Evolutionary conservation across 2,797 vertebrate species (phyloP).

Genomic region (Falco naumanni): DNA sequence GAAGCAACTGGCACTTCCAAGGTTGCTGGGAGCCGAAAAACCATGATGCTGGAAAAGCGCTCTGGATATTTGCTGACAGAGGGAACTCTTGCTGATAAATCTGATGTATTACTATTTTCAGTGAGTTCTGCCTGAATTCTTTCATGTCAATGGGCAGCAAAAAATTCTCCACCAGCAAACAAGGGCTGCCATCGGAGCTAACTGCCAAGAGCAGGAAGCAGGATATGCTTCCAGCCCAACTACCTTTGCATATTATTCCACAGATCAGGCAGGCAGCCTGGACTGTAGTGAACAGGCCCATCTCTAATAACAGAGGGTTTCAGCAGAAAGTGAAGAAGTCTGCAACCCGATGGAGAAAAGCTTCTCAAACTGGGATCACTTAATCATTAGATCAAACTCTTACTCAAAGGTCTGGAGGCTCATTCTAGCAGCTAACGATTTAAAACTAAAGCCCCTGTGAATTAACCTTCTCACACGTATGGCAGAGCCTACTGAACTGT

Average conservation of each 20-base stretch:
- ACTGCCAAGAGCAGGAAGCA: background rate
- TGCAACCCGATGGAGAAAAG: background rate
- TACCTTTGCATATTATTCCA: background rate
- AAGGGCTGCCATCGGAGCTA: background rate
- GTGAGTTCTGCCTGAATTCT: background rate
- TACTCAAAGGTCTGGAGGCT: background rate
- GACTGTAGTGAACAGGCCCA: background rate
- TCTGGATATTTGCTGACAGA: background rate
- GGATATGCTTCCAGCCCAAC: background rate
- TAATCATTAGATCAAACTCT: background rate
- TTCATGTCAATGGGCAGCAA: background rate
- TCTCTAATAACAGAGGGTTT: background rate
- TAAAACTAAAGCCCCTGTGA: background rate
- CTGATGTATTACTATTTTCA: background rate
- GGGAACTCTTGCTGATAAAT: background rate
- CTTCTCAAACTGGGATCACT: background rate
- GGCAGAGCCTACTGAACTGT: background rate
- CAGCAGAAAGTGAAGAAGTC: background rate
- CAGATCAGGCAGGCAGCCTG: background rate
- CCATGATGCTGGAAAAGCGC: accelerated
- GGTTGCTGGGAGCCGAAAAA: background rate
- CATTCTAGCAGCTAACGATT: background rate
- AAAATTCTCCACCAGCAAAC: background rate
- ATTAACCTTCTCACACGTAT: background rate
- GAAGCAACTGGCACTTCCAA: background rate